Conservation (phyloP, 2,797 vertebrate genomes). For the Leptatherina wallacei region DNA sequence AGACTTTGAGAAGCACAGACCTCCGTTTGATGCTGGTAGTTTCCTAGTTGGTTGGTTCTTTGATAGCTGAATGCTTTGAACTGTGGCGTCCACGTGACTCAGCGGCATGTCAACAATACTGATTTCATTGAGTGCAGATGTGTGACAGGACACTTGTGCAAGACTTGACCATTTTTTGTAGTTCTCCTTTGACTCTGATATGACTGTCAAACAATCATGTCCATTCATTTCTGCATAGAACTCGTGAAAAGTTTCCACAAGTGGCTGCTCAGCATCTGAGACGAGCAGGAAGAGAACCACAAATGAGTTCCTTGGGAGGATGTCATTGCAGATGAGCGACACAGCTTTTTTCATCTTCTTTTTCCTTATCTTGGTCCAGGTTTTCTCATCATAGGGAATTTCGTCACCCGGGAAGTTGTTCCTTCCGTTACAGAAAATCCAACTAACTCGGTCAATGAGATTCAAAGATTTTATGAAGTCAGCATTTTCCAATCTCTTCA, state of each 20-base stretch:
- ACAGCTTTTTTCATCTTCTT: slow-evolving; percentile 74
- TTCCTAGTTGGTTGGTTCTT: slow-evolving; percentile 41
- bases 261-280: slow-evolving; percentile 74
- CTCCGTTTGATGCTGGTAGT: slow-evolving; percentile 70
- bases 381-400: slow-evolving; percentile 73
- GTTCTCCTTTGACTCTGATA: slow-evolving; percentile 76
- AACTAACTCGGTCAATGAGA: slow-evolving; percentile 77
- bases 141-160: slow-evolving; percentile 69
- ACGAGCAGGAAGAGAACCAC: slow-evolving; percentile 78
- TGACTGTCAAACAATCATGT: slow-evolving; percentile 69
- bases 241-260: slow-evolving; percentile 75
- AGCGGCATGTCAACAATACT: slow-evolving; percentile 79
- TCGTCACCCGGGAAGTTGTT: slow-evolving; percentile 64
- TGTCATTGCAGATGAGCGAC: slow-evolving; percentile 78
- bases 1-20: slow-evolving; percentile 40
- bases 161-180: slow-evolving; percentile 76
- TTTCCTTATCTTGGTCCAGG: slow-evolving; percentile 75
- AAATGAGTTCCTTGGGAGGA: slow-evolving; percentile 66
- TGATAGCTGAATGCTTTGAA: slow-evolving; percentile 66
- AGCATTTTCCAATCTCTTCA: slow-evolving; percentile 35
- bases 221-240: slow-evolving; percentile 82
- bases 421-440: slow-evolving; percentile 83
- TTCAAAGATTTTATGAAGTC: slow-evolving; percentile 53
- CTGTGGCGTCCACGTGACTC: slow-evolving; percentile 74
- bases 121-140: slow-evolving; percentile 59